Conservation (phyloP, 2,888 invertebrate species). For the Idaea straminata region DNA sequence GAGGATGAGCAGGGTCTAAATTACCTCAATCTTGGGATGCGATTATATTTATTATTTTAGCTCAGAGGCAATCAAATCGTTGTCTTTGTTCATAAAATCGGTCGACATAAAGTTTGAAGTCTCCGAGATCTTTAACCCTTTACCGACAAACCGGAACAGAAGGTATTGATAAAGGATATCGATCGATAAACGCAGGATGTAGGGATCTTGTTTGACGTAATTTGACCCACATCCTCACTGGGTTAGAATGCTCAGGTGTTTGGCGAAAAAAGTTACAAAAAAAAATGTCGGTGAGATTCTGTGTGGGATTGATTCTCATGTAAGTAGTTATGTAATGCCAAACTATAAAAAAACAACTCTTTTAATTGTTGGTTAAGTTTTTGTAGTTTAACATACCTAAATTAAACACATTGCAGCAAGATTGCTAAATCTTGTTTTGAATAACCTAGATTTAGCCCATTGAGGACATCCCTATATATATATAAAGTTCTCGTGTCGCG, state of each 20-base stretch:
- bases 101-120: not conserved
- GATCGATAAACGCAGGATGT: constrained; percentile 42
- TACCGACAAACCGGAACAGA: constrained; percentile 44
- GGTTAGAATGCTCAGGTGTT: constrained; percentile 34
- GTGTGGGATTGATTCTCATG: not conserved
- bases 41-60: no score
- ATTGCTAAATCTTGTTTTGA: no score
- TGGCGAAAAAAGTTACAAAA: not conserved
- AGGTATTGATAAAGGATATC: constrained; percentile 41
- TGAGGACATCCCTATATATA: no score
- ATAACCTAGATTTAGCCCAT: no score
- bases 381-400: no score
- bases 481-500: no score
- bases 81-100: no score
- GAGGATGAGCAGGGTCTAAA: no score
- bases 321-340: not conserved
- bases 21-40: no score
- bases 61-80: not conserved
- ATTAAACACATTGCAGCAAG: no score
- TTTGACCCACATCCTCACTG: constrained; percentile 40
- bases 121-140: constrained; percentile 32
- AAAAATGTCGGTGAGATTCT: not conserved
- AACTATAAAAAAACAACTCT: no score
- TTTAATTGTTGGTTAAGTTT: no score
- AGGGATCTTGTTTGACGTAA: constrained; percentile 37